Evolutionary conservation across 2,888 invertebrate genomes (phyloP).

Genomic region (Spodoptera littoralis): DNA sequence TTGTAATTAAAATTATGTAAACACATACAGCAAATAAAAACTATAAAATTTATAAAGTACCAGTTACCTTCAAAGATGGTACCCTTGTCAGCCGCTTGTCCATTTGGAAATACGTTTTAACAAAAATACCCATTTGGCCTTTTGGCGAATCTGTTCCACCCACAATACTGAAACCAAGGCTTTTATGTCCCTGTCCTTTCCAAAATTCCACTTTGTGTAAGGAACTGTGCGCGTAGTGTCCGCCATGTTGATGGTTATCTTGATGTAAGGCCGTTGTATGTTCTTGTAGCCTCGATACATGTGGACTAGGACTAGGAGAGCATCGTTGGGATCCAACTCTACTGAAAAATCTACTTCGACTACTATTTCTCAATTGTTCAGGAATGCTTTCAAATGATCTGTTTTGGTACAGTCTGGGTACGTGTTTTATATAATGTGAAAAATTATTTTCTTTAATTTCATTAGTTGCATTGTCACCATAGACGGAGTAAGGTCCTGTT

Average conservation of each 20-base stretch:
- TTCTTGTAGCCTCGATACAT: constrained; percentile 78
- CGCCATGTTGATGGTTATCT: constrained; percentile 72
- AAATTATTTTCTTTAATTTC: constrained; percentile 81
- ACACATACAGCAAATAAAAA: not conserved
- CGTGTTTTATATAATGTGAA: constrained; percentile 82
- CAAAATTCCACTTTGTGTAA: constrained; percentile 90
- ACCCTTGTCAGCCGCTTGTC: constrained; percentile 95
- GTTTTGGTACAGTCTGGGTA: constrained; percentile 82
- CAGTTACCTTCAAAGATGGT: constrained; percentile 93
- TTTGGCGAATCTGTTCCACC: constrained; percentile 96
- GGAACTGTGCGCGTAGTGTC: constrained; percentile 74
- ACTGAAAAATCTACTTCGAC: constrained; percentile 82
- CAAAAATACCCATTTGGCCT: constrained; percentile 96
- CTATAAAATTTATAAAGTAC: not conserved
- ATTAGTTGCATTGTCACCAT: constrained; percentile 76
- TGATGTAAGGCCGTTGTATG: constrained; percentile 66
- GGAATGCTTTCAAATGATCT: constrained; percentile 86
- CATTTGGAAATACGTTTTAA: constrained; percentile 95
- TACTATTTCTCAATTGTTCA: constrained; percentile 81
- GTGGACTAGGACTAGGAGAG: constrained; percentile 72
- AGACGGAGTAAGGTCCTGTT: constrained; percentile 66
- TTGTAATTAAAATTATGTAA: no score
- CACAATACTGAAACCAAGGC: constrained; percentile 96
- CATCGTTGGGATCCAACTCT: constrained; percentile 84
- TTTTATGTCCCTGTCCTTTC: constrained; percentile 95